Conservation (phyloP, 2,797 vertebrate species). For the Phalloptychus januarius region DNA sequence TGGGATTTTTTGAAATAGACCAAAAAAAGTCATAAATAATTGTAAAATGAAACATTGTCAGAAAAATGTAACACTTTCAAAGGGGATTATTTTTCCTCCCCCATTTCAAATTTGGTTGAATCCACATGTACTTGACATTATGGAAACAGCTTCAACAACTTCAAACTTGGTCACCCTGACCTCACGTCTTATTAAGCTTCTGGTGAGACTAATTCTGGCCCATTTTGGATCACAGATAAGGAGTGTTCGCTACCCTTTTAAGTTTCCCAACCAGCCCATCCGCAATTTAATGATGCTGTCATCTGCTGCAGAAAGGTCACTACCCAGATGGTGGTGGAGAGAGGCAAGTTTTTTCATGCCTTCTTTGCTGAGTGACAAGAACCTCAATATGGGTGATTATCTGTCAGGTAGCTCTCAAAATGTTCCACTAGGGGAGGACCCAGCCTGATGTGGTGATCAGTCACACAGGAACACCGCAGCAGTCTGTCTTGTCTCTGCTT, state of each 20-base stretch:
- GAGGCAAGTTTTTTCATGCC: not conserved
- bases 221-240: slow-evolving; percentile 2
- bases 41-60: no score
- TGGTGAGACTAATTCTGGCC: not conserved
- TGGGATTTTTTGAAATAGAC: no score
- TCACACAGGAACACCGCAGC: not conserved
- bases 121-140: not conserved
- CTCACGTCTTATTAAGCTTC: not conserved
- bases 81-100: not conserved
- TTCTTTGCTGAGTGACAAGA: not conserved
- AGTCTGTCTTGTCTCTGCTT: not conserved
- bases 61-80: not conserved
- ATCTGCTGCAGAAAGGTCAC: not conserved
- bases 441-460: not conserved
- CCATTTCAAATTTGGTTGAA: not conserved
- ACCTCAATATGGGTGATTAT: not conserved
- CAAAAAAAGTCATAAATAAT: no score
- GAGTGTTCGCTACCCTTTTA: not conserved
- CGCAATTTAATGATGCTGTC: not conserved
- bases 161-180: not conserved
- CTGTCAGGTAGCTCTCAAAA: not conserved
- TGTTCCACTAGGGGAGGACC: not conserved
- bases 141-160: not conserved
- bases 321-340: not conserved
- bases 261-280: not conserved